These are phyloP conservation scores for Eupristina koningsbergeri DNA, from an alignment of 1,140 invertebrate genomes.

Conservation along the genomic window DNA sequence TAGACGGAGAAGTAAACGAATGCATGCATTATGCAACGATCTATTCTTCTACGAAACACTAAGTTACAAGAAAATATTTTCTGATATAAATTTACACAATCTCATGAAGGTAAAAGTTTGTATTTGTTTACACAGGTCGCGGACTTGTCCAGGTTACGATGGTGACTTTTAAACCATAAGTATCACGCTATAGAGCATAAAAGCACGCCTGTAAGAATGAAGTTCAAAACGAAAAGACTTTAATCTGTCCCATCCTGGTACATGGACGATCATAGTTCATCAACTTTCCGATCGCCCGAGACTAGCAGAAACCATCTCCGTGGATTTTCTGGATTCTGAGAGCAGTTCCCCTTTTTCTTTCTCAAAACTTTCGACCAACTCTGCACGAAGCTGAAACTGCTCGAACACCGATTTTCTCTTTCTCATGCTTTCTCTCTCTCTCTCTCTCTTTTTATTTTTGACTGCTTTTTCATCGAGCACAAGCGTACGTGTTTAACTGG, in stretches of 20 bases:
- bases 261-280: conserved; percentile 48
- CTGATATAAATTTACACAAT: not conserved
- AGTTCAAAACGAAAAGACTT: conserved; percentile 44
- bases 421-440: not conserved
- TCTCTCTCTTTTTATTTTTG: conserved; percentile 1
- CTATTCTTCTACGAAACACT: not conserved
- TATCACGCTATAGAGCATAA: not conserved
- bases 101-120: not conserved
- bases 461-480: conserved; percentile 25
- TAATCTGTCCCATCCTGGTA: conserved; percentile 33
- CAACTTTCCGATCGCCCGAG: conserved; percentile 40
- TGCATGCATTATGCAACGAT: not conserved
- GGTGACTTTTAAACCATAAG: conserved; percentile 6
- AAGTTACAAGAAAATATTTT: not conserved
- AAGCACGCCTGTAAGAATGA: conserved; percentile 20
- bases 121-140: not conserved
- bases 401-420: not conserved
- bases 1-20: not conserved
- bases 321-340: conserved; percentile 40
- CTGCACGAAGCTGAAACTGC: not conserved
- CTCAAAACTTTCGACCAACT: conserved; percentile 30
- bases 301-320: not conserved
- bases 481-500: conserved; percentile 56
- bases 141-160: not conserved
- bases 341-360: not conserved